Conservation (phyloP, 2,888 invertebrate species). For the Fissipunctia ypsillon region DNA sequence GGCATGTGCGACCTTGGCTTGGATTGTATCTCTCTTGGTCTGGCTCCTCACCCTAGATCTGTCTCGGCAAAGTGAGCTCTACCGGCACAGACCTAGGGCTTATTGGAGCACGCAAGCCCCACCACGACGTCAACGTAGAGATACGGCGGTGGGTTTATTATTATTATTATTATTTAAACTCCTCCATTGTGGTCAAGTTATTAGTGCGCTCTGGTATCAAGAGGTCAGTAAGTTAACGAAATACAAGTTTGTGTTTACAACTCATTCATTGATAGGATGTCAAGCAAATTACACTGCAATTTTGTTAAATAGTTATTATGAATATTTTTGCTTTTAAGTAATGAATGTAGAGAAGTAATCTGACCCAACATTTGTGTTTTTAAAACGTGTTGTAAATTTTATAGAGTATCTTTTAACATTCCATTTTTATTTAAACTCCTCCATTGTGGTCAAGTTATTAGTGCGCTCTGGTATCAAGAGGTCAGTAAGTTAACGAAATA, state of each 20-base stretch:
- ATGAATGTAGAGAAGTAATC: background rate
- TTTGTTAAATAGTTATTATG: background rate
- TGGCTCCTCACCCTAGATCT: too few relatives aligned
- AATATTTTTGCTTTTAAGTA: background rate
- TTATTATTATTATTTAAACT: too few relatives aligned
- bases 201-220: background rate
- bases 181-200: background rate
- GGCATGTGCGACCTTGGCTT: too few relatives aligned
- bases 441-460: background rate
- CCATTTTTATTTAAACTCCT: too few relatives aligned
- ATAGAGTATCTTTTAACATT: background rate
- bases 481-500: background rate
- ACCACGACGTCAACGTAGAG: too few relatives aligned
- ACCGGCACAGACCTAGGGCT: too few relatives aligned
- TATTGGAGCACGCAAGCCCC: too few relatives aligned
- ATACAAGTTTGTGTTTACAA: background rate
- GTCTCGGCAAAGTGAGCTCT: too few relatives aligned
- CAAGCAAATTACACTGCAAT: background rate
- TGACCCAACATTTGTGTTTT: background rate
- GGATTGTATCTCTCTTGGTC: too few relatives aligned
- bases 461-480: background rate
- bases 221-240: background rate
- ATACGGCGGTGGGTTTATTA: too few relatives aligned
- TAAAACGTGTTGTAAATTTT: background rate
- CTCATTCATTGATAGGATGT: conserved; percentile 27